Evolutionary conservation across 2,797 vertebrate genomes (phyloP), one percentile per base, ranked within the genome.

Genomic region (Sebastes miniatus): DNA sequence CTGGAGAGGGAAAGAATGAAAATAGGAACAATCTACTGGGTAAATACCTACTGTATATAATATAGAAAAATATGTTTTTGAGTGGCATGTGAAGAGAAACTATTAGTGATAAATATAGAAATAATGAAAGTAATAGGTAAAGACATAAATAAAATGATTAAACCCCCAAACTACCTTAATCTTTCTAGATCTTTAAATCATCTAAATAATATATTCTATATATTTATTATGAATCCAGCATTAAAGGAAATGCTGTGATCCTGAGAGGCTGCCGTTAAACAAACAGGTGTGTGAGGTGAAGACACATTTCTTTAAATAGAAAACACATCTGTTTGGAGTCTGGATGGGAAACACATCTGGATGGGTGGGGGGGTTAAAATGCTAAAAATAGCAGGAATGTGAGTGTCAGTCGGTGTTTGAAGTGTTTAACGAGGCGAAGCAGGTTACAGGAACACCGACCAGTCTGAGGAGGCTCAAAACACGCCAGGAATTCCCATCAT

Each of bases 241-340:
- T 20, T 29, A 3, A 20, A 31, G 63, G 22, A 25, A 25, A 24
- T 43, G 13, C 43, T 47, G 43, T 58, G 67, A 9, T 77, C 69
- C 77, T 52, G 11, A 27, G 73, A 25, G 61, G 62, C 71, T 0
- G 7, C 12, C 52, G 50, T 79, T 69, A 67, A 65, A 81, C 76
- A 82, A 69, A 69, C 79, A 73, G 84, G 73, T 80, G 81, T 77
- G 79, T 43, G 83, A 79, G 76, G 73, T 65, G 69, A 77, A 76
- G 73, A 83, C 72, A 63, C 14, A 2, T 34, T 39, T 34, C 83
- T 81, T 79, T 80, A 86, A 88, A 86, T 75, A 86, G 75, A 65
- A 74, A 52, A 67, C 61, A 52, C 39, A 67, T 67, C 43, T 67
- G 43, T 52, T 12, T 8, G 22, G 32, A 39, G n/a, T 39, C 32